Evolutionary conservation across 2,797 vertebrate species (phyloP).

Genomic region (Remorina albescens): DNA sequence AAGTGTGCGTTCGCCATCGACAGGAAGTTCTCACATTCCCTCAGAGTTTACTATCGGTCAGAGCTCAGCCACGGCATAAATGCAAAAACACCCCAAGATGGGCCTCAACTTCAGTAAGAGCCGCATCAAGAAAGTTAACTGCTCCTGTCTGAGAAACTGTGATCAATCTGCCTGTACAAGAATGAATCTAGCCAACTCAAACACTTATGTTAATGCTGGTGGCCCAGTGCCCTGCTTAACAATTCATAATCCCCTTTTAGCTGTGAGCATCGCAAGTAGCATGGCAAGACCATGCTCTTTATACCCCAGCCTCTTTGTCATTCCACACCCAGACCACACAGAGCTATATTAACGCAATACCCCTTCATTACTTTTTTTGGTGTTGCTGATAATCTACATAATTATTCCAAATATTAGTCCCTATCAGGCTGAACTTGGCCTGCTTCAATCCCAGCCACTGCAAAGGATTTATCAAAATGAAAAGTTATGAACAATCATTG

Average conservation of each 20-base stretch:
- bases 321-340: too few species aligned
- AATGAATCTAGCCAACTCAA: conserved; percentile 50
- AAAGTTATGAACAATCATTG: conserved; percentile 2
- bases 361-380: background rate
- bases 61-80: conserved; percentile 36
- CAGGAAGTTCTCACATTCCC: conserved; percentile 80
- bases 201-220: conserved; percentile 56
- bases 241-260: conserved; percentile 72
- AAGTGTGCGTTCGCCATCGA: conserved; percentile 51
- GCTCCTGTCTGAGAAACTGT: conserved; percentile 14
- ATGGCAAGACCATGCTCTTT: conserved; percentile 9
- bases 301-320: conserved; percentile 21
- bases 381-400: background rate
- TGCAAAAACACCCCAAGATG: conserved; percentile 37
- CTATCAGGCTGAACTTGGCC: conserved; percentile 15
- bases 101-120: conserved; percentile 44
- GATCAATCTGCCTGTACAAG: conserved; percentile 56
- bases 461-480: background rate
- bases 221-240: conserved; percentile 72
- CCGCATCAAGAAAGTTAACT: conserved; percentile 5
- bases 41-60: conserved; percentile 74
- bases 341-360: background rate
- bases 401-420: conserved; percentile 13
- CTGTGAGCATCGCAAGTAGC: conserved; percentile 45
- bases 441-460: conserved; percentile 16